Base-by-base conservation (phyloP, 53 echinoderm and acorn worm species). In the Stichopus horrens region DNA sequence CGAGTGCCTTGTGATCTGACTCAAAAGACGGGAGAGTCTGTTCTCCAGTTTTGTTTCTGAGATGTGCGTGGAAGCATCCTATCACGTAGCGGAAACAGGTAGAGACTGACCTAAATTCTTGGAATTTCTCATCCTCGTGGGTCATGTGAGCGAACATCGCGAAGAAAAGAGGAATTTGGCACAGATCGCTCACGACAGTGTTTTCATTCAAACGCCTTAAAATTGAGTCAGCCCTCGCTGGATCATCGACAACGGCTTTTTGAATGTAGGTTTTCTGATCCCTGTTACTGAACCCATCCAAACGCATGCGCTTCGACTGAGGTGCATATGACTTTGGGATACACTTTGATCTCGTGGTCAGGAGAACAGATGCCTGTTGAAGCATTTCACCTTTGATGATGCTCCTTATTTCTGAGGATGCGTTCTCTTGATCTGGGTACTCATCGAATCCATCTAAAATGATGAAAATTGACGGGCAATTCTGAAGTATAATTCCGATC, bases 71-170 rank as follows among this genome's bases (percentile, higher is more conserved):
- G 53, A 81, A 81, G 57, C 81, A 81, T 21, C 13, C 58, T 7
- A 81, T 81, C n/a, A 81, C 58, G 81, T 81, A 81, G 8, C 81
- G 57, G 14, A 81, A 81, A 58, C 56, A 81, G 7, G 57, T 58
- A 8, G 81, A 57, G 18, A 81, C 81, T 6, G 81, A 81, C 5
- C 21, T 56, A 18, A 81, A 81, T 56, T 81, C 22, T 58, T 57
- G 21, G 57, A 81, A 81, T 22, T 19, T 5, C 14, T 56, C 56
- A 81, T 58, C 58, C 58, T 81, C 81, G 53, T 56, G 18, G 14
- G 81, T 81, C 57, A 81, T 81, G 57, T 81, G 81, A 13, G 81
- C 81, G 20, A 81, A 81, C 81, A 81, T 56, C 21, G 57, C 81
- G 18, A 81, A 81, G 57, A 81, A 81, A 5, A 81, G 18, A 8